Evolutionary conservation across 1,140 invertebrate genomes (phyloP).

Genomic region (Aphis gossypii): DNA sequence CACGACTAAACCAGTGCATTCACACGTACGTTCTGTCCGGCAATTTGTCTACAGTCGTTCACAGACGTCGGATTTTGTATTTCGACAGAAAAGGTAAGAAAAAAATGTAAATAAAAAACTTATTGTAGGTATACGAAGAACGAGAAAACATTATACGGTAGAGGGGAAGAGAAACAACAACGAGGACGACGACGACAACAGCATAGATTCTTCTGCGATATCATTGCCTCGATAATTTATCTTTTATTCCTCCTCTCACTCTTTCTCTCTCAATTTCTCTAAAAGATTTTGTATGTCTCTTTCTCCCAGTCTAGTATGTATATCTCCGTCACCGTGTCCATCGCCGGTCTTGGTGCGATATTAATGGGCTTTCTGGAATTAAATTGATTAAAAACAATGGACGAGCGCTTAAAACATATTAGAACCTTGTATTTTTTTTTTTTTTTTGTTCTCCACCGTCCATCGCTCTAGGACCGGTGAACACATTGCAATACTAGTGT

Average conservation of each 20-base stretch:
- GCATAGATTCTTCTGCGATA: slow-evolving; percentile 29
- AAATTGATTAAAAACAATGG: slow-evolving; percentile 53
- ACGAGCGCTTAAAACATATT: slow-evolving; percentile 18
- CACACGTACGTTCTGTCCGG: neutral
- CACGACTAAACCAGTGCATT: neutral
- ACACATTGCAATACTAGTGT: neutral
- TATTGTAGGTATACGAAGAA: neutral
- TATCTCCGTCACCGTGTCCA: neutral
- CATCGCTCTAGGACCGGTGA: neutral
- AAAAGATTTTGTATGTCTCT: neutral
- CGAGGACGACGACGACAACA: slow-evolving; percentile 7
- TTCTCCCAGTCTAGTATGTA: neutral
- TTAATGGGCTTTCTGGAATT: slow-evolving; percentile 49
- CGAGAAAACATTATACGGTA: neutral
- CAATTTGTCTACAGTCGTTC: slow-evolving; percentile 32
- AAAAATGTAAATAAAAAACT: neutral
- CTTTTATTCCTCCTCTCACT: neutral
- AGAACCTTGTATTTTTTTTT: slow-evolving; percentile 24
- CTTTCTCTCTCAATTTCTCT: too few relatives aligned
- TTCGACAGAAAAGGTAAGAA: neutral
- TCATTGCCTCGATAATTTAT: slow-evolving; percentile 25
- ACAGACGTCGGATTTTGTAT: slow-evolving; percentile 17
- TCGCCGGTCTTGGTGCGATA: slow-evolving; percentile 26
- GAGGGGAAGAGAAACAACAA: neutral
- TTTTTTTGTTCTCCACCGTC: neutral